A percentile compares a stretch with the other conserved stretches of the same genome.
These are phyloP conservation scores for Maniola jurtina DNA, from an alignment of 1,140 invertebrate genomes.

Conservation along the genomic window DNA sequence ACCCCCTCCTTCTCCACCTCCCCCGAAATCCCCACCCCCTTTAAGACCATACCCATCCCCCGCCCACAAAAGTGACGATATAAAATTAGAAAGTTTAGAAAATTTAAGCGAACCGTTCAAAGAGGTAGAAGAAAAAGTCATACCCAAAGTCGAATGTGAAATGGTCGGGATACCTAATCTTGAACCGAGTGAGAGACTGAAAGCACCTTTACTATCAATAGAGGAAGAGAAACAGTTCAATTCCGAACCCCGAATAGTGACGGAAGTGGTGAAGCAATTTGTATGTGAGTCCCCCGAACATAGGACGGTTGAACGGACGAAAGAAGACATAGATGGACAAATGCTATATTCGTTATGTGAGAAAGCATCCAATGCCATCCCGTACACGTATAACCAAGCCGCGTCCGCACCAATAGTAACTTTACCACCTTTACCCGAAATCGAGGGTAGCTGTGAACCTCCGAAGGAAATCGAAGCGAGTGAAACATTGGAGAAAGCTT, in stretches of 20 bases:
- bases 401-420: constrained; percentile 46
- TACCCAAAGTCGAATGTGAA: constrained; percentile 35
- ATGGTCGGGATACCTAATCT: constrained; percentile 37
- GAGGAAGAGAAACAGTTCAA: constrained; percentile 40
- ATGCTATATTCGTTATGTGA: constrained; percentile 38
- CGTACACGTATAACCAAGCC: constrained; percentile 35
- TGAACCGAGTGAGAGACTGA: constrained; percentile 55
- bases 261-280: constrained; percentile 38
- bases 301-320: constrained; percentile 64
- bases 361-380: constrained; percentile 34
- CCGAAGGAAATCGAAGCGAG: constrained; percentile 18
- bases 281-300: constrained; percentile 45
- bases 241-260: constrained; percentile 18
- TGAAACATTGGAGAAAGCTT: constrained; percentile 24
- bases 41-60: constrained; percentile 45
- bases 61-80: constrained; percentile 7
- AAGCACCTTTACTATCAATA: constrained; percentile 40
- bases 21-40: constrained; percentile 48
- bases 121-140: not conserved
- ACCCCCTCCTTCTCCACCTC: constrained; percentile 47
- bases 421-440: constrained; percentile 28
- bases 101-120: constrained; percentile 6
- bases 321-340: constrained; percentile 46
- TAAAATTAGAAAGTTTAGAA: constrained; percentile 2
- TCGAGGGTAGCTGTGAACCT: constrained; percentile 4